Evolutionary conservation across 2,888 invertebrate genomes (phyloP).

Genomic region (Tribolium freemani): DNA sequence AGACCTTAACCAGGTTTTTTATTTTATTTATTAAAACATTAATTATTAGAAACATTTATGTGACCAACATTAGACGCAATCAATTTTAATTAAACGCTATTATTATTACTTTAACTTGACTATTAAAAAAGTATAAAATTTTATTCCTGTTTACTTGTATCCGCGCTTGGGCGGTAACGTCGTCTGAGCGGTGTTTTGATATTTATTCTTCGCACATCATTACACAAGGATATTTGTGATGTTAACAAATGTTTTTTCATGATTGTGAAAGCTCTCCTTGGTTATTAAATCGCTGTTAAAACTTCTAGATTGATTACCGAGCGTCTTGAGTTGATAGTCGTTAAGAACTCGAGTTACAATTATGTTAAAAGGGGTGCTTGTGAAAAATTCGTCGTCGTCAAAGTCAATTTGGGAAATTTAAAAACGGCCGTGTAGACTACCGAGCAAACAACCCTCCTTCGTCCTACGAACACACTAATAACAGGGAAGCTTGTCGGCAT

Average conservation of each 20-base stretch:
- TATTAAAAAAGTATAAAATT: no score
- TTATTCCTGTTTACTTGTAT: no score
- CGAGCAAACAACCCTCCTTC: slow-evolving; percentile 15
- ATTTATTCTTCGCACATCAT: background rate
- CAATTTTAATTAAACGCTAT: no score
- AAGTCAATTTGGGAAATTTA: slow-evolving; percentile 31
- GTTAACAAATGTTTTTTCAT: background rate
- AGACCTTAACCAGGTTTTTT: slow-evolving; percentile 40
- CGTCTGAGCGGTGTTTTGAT: no score
- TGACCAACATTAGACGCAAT: no score
- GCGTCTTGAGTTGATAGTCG: background rate
- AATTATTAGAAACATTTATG: no score
- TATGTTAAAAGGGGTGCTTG: slow-evolving; percentile 9
- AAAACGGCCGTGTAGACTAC: slow-evolving; percentile 12
- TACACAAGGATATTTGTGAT: slow-evolving; percentile 1
- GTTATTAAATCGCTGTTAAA: background rate
- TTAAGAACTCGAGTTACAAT: slow-evolving; percentile 17
- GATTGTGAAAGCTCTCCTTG: background rate
- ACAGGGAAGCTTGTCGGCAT: slow-evolving; percentile 53
- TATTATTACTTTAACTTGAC: no score
- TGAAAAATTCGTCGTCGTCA: slow-evolving; percentile 28
- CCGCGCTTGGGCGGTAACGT: no score
- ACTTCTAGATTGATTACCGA: background rate
- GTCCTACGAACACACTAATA: slow-evolving; percentile 45
- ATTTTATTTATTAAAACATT: no score